These are phyloP conservation scores for Cisticola juncidis DNA, from an alignment of 2,113 vertebrate species.

Conservation along the genomic window DNA sequence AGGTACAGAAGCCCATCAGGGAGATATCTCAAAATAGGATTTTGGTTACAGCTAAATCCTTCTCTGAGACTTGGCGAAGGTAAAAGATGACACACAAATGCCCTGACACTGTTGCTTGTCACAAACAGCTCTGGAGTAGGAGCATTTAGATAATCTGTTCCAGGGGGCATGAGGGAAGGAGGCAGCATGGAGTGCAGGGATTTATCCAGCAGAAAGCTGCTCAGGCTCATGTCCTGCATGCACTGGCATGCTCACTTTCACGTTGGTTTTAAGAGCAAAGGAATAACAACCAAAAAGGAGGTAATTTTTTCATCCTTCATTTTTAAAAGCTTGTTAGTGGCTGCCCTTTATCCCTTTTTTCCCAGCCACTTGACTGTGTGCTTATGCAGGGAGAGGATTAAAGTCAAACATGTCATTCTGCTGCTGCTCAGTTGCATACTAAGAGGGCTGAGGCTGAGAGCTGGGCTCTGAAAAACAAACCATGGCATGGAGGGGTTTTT, in stretches of 20 bases:
- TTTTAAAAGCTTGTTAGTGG: background rate
- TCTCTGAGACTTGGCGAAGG: background rate
- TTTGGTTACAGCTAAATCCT: background rate
- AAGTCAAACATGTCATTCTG: background rate
- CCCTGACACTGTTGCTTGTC: slow-evolving; percentile 3
- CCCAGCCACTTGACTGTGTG: background rate
- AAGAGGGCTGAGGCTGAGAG: background rate
- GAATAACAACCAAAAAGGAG: background rate
- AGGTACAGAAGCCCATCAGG: background rate
- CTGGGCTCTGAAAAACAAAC: background rate
- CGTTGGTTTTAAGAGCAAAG: background rate
- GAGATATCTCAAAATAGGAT: slow-evolving; percentile 11
- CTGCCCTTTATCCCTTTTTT: background rate
- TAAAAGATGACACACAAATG: slow-evolving; percentile 7
- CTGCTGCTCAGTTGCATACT: background rate
- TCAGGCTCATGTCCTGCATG: background rate
- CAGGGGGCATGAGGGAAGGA: background rate
- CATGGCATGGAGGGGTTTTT: background rate
- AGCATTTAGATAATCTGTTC: background rate
- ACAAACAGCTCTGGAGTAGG: slow-evolving; percentile 7
- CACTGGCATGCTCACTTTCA: background rate
- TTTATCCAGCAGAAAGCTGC: background rate
- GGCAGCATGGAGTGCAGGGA: background rate
- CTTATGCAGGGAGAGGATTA: background rate
- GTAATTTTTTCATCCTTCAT: background rate